These are phyloP conservation scores for Drosophila conformis DNA, from an alignment of 2,888 invertebrate species.

Conservation along the genomic window DNA sequence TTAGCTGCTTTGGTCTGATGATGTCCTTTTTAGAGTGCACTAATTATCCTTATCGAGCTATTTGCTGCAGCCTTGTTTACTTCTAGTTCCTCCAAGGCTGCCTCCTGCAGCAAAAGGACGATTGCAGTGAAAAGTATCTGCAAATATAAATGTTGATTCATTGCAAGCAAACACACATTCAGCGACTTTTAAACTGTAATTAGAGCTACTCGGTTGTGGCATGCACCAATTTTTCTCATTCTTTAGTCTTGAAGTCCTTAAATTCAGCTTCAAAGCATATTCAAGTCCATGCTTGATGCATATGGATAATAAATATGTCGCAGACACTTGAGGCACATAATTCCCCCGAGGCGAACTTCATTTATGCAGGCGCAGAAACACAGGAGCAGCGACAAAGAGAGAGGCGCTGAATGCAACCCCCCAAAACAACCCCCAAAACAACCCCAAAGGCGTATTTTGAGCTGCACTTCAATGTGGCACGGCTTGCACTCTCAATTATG, in stretches of 20 bases:
- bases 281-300: constrained; percentile 35
- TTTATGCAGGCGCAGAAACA: constrained; percentile 58
- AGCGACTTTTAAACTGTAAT: constrained; percentile 61
- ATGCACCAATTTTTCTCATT: constrained; percentile 17
- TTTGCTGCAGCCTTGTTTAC: not conserved
- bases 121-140: not conserved
- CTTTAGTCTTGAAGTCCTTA: constrained; percentile 31
- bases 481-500: constrained; percentile 81
- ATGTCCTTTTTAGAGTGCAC: not conserved
- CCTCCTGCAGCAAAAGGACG: not conserved
- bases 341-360: constrained; percentile 46
- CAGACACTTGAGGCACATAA: constrained; percentile 66
- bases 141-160: not conserved
- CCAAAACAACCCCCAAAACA: constrained; percentile 25
- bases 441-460: constrained; percentile 44
- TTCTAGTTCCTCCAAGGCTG: not conserved
- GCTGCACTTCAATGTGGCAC: constrained; percentile 70
- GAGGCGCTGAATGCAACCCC: constrained; percentile 26
- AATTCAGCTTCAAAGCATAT: constrained; percentile 55
- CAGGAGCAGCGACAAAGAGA: constrained; percentile 12
- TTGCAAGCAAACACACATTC: not conserved
- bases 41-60: not conserved
- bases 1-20: not conserved
- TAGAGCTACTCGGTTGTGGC: constrained; percentile 43
- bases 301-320: constrained; percentile 69